These are phyloP conservation scores for Gallinago jamesoni DNA, from an alignment of 2,113 vertebrate genomes.

Conservation along the genomic window DNA sequence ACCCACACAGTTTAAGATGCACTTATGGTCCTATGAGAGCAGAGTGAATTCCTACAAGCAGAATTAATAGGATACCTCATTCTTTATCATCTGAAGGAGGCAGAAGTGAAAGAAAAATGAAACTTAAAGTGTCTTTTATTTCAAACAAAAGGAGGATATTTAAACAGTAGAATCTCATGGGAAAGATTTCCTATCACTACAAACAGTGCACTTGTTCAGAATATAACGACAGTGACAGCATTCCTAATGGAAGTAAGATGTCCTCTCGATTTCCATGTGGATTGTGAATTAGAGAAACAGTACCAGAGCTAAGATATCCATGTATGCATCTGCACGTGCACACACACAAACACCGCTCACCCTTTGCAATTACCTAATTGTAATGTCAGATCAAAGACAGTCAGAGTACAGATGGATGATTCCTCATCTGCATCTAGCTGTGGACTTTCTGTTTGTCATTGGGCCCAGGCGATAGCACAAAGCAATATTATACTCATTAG, in stretches of 20 bases:
- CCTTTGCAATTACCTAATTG: background rate
- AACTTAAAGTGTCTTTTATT: background rate
- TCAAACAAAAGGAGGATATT: constrained; percentile 8
- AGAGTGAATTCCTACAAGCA: background rate
- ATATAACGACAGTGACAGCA: background rate
- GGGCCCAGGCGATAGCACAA: background rate
- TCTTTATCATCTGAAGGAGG: constrained; percentile 15
- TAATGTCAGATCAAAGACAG: background rate
- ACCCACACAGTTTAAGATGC: background rate
- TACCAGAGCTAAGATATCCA: background rate
- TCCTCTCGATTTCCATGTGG: background rate
- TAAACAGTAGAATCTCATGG: constrained; percentile 8
- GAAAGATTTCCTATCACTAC: background rate
- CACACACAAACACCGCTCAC: background rate
- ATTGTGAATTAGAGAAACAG: background rate
- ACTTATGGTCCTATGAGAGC: background rate
- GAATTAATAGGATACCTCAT: background rate
- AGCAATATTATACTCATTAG: background rate
- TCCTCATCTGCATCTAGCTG: constrained; percentile 11
- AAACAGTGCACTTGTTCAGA: background rate
- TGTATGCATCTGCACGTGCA: accelerated
- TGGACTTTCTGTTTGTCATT: constrained; percentile 20
- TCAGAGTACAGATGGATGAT: background rate
- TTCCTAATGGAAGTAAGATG: background rate
- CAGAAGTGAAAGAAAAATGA: constrained; percentile 1